Conservation (phyloP, 2,113 vertebrate genomes). For the Trogon melanurus region DNA sequence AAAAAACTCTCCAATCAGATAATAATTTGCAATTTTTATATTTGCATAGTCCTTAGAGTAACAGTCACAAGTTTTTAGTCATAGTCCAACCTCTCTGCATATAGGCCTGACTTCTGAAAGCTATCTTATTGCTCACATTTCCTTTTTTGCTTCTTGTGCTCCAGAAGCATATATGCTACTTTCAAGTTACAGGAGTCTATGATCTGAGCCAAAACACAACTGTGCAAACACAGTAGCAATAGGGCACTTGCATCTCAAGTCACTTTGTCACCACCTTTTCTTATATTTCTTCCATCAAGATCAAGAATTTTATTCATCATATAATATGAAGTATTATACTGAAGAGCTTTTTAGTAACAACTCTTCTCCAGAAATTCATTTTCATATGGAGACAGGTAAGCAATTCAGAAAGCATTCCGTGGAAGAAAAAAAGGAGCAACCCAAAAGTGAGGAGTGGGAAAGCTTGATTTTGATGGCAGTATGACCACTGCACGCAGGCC, state of each 20-base stretch:
- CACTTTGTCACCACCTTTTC: background rate
- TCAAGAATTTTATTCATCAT: background rate
- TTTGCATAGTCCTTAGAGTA: background rate
- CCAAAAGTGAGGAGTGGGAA: background rate
- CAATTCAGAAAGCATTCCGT: background rate
- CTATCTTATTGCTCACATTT: background rate
- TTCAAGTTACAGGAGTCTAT: background rate
- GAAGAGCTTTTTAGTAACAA: background rate
- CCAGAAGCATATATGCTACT: background rate
- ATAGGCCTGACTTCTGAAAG: background rate
- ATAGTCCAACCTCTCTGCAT: background rate
- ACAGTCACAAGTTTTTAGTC: background rate
- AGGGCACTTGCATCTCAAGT: background rate
- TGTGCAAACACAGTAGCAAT: background rate
- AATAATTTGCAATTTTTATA: background rate
- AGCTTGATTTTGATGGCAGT: background rate
- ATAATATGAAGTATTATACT: background rate
- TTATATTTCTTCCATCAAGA: background rate
- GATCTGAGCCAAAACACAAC: background rate
- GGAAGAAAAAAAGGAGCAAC: background rate
- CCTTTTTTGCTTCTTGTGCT: background rate
- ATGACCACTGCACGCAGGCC: background rate
- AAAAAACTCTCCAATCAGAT: background rate
- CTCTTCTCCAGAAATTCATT: background rate
- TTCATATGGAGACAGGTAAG: background rate